Evolutionary conservation across 37 sponge, comb jelly and placozoan species (phyloP).

Genomic region (Ephydatia muelleri): DNA sequence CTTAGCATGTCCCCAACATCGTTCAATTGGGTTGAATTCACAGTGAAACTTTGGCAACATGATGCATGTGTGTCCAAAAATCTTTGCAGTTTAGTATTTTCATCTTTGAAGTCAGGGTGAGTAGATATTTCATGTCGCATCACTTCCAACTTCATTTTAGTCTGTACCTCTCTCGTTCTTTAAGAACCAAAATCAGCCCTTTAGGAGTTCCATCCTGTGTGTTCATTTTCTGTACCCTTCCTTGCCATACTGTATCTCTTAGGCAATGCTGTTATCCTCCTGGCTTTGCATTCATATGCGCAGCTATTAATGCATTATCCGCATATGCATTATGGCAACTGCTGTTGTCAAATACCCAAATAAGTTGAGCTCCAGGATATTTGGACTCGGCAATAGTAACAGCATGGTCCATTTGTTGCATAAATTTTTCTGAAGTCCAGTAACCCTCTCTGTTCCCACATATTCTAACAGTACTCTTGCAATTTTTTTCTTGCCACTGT

Average conservation of each 20-base stretch:
- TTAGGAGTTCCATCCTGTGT: conserved; percentile 2
- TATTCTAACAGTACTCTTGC: conserved; percentile 31
- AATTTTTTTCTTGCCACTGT: too few species aligned
- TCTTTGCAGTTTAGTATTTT: too few species aligned
- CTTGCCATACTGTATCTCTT: not conserved
- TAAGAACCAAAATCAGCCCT: not conserved
- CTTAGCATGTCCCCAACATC: too few species aligned
- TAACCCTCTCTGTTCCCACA: conserved; percentile 42
- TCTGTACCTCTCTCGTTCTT: conserved; percentile 7
- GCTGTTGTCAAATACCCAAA: conserved; percentile 17
- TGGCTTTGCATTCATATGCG: conserved; percentile 9
- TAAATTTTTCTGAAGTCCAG: conserved; percentile 50
- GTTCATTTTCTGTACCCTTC: not conserved
- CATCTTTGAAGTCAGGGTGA: too few species aligned
- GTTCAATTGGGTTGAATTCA: too few species aligned
- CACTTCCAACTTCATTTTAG: too few species aligned
- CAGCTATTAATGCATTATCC: conserved; percentile 11
- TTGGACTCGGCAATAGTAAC: not conserved
- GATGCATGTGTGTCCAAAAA: too few species aligned
- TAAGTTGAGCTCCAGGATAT: not conserved
- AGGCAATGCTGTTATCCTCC: conserved; percentile 7
- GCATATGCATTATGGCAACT: conserved; percentile 11
- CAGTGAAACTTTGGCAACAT: too few species aligned
- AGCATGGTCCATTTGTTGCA: conserved; percentile 24
- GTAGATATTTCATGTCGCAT: too few species aligned